phyloP scores from a whole-genome alignment of 2,888 invertebrate genomes.

The Pemphredon lugubris region DNA sequence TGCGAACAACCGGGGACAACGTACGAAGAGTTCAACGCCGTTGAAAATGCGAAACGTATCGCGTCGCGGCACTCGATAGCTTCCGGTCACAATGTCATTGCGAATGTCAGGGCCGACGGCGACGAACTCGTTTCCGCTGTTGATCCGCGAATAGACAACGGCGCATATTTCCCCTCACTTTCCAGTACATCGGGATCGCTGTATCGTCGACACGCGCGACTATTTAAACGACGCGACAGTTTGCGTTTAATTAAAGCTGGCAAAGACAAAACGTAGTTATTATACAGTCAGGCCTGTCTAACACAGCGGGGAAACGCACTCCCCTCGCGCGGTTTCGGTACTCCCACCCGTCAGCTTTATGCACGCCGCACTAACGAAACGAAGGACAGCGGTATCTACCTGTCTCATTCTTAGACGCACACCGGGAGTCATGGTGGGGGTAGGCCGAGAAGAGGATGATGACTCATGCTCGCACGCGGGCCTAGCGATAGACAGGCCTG shows the following conservation, averaged over 20 bases:
- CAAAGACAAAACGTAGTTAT: slow-evolving; percentile 4
- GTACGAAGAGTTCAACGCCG: slow-evolving; percentile 8
- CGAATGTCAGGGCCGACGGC: slow-evolving; percentile 18
- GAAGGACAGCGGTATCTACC: too few species aligned
- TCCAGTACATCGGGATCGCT: not conserved
- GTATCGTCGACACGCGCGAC: not conserved
- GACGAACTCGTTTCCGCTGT: not conserved
- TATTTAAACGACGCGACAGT: not conserved
- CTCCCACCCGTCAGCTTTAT: too few species aligned
- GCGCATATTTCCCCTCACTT: not conserved
- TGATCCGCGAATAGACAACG: not conserved
- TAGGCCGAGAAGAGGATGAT: too few species aligned
- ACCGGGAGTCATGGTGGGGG: too few species aligned
- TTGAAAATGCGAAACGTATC: slow-evolving; percentile 39
- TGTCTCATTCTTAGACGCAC: too few species aligned
- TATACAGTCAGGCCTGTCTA: not conserved
- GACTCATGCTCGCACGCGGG: too few species aligned
- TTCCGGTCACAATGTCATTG: slow-evolving; percentile 10
- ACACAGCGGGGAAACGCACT: too few species aligned
- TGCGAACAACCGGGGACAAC: too few species aligned
- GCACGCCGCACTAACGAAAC: not conserved
- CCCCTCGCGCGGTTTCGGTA: too few species aligned
- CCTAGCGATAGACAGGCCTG: too few species aligned
- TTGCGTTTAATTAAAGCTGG: too few species aligned
- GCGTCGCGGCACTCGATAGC: not conserved